Conservation (phyloP, 2,797 vertebrate genomes). For the Acridotheres tristis region DNA sequence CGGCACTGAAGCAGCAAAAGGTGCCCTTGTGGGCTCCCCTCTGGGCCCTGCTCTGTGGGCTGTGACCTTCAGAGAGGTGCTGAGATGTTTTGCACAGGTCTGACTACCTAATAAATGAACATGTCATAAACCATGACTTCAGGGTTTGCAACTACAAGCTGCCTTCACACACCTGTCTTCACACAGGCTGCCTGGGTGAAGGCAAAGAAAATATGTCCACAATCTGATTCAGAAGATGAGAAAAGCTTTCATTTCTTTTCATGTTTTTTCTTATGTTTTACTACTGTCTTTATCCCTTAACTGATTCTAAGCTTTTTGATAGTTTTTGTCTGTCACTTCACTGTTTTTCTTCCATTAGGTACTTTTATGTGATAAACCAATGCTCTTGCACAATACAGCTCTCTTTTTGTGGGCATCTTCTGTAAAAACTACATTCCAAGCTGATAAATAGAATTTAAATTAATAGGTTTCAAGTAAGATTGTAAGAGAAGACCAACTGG, state of each 20-base stretch:
- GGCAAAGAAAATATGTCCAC: neutral
- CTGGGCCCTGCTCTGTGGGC: neutral
- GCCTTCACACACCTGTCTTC: neutral
- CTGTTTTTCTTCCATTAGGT: neutral
- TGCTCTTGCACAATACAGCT: neutral
- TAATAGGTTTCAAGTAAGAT: neutral
- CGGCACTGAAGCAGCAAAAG: neutral
- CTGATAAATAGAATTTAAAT: neutral
- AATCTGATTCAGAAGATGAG: neutral
- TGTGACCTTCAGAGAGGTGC: neutral
- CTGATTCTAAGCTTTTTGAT: neutral
- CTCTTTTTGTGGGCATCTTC: neutral
- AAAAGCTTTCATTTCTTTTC: neutral
- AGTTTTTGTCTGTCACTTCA: neutral
- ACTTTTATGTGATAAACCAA: neutral
- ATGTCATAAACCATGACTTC: neutral
- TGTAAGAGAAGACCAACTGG: neutral
- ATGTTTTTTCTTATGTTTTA: neutral
- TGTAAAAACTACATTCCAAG: neutral
- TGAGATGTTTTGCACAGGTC: neutral
- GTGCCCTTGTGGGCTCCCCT: neutral
- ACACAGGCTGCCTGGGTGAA: neutral
- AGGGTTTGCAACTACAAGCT: neutral
- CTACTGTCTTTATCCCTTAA: neutral
- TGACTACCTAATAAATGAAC: neutral